Conservation (phyloP, 1,140 invertebrate species). For the Radopholus similis region DNA sequence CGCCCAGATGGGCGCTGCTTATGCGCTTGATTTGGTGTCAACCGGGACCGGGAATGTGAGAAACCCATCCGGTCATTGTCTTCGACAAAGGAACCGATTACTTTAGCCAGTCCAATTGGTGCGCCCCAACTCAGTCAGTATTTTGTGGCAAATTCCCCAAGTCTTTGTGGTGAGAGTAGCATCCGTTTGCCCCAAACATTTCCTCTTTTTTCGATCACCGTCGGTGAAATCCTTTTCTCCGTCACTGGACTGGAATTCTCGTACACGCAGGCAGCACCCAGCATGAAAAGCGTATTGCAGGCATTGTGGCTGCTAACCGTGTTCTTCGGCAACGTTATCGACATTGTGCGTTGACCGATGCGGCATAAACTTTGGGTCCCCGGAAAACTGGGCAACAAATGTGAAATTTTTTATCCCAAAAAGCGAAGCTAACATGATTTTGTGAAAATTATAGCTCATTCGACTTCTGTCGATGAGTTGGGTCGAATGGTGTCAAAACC, state of each 20-base stretch:
- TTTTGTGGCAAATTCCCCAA: constrained; percentile 58
- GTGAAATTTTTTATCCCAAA: no score
- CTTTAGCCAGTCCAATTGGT: constrained; percentile 25
- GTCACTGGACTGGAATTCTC: constrained; percentile 58
- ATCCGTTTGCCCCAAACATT: no score
- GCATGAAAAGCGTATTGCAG: constrained; percentile 57
- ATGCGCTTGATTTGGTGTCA: constrained; percentile 34
- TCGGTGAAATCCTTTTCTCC: constrained; percentile 60
- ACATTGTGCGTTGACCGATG: constrained; percentile 12
- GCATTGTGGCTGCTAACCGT: constrained; percentile 57
- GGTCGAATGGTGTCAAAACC: no score
- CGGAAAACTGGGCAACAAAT: no score
- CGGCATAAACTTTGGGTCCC: neutral
- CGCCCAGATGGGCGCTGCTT: constrained; percentile 43
- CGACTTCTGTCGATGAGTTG: no score
- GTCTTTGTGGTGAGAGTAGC: constrained; percentile 72
- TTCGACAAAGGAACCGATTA: neutral
- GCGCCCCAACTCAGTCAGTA: constrained; percentile 44
- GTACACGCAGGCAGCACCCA: constrained; percentile 57
- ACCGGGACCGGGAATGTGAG: neutral
- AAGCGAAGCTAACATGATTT: no score
- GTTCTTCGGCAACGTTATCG: constrained; percentile 55
- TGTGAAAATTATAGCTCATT: no score
- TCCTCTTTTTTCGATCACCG: no score
- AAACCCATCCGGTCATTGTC: neutral